Evolutionary conservation across 2,888 invertebrate species (phyloP), one percentile per base, ranked within the genome.

Genomic region (Azorinus chamasolen): DNA sequence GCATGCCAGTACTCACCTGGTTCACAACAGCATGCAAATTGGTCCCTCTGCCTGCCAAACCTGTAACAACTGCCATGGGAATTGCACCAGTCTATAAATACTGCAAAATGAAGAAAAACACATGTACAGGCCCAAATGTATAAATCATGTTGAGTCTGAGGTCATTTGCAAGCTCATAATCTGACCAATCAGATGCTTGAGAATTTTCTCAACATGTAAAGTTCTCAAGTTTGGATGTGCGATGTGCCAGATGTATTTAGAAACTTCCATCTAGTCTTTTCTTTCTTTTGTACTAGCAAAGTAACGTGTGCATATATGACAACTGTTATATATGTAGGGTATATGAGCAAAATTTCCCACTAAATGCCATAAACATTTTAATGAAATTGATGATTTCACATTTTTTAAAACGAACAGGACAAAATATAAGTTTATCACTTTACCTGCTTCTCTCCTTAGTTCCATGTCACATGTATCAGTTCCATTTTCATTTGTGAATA

Each of bases 11-110:
- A 48, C 20, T 27, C 41, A 54, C 73, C 79, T 68, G 46, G 53
- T 20, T 71, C 59, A 74, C 79, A 79, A 39, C 79, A 79, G 41
- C 79, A 79, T n/a, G 63, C 57, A 32, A 71, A 48, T 16, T 79
- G 62, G 43, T 71, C 59, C 4, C 46, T 61, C 27, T 50, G 50
- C 32, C 37, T 27, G 8, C 79, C 68, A 46, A 55, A 46, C 54
- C 79, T 74, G 45, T 71, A 68, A 55, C 79, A 79, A 37, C 58
- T 54, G 2, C 79, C 79, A 50, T 66, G 74, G 5, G 59, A 61
- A 59, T 66, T 66, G 58, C 79, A 79, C 58, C 79, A 69, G 20
- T 75, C 68, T 41, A 66, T 51, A 3, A 46, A 41, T 20, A 68
- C 79, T 79, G 71, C 18, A 79, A 79, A 25, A 63, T 20, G 25